These are phyloP conservation scores for Thripadectes ignobilis DNA, from an alignment of 2,797 vertebrate genomes.

Conservation along the genomic window DNA sequence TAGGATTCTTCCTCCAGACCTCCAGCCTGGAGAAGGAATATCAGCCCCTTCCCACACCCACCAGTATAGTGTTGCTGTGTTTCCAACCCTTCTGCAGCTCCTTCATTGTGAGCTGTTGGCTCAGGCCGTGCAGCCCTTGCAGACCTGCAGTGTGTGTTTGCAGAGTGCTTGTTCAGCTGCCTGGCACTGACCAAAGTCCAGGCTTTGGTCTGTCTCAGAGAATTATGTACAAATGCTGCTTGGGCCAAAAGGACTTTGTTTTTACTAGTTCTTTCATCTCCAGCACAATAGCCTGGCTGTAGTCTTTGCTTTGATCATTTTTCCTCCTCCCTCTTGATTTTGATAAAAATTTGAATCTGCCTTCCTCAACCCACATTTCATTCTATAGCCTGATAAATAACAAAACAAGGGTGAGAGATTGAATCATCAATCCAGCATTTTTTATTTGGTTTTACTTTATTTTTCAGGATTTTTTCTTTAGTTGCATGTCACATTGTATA, in stretches of 20 bases:
- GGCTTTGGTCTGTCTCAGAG: background rate
- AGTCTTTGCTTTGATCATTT: background rate
- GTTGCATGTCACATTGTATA: background rate
- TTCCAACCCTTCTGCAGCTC: background rate
- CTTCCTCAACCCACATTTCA: background rate
- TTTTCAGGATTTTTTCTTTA: background rate
- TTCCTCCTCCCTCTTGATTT: background rate
- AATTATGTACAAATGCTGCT: background rate
- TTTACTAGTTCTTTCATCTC: background rate
- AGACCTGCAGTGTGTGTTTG: background rate
- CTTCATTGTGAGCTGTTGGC: background rate
- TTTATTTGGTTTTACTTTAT: background rate
- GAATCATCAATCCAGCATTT: background rate
- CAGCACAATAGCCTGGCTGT: background rate
- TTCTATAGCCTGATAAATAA: background rate
- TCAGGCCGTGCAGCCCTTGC: background rate
- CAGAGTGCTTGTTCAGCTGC: background rate
- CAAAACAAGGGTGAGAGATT: background rate
- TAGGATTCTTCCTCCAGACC: background rate
- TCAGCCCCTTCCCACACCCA: background rate
- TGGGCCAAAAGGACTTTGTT: background rate
- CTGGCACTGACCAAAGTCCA: background rate
- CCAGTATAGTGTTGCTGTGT: background rate
- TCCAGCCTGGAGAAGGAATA: background rate
- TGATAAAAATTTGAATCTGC: background rate